These are phyloP conservation scores for Oncorhynchus kisutch DNA, from an alignment of 2,113 vertebrate genomes.

Conservation along the genomic window DNA sequence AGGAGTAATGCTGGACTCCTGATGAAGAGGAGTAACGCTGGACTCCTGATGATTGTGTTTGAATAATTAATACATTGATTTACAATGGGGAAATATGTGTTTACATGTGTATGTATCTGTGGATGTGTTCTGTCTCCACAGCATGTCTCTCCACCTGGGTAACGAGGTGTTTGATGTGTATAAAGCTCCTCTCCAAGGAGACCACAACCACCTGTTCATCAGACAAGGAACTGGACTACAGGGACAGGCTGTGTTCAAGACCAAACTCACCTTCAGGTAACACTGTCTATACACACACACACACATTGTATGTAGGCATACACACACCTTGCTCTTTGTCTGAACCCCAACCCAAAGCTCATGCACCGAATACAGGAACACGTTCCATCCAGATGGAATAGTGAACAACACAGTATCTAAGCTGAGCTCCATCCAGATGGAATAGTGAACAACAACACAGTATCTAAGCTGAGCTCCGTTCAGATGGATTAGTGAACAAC, in stretches of 20 bases:
- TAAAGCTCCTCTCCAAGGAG: conserved; percentile 95
- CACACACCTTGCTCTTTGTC: background rate
- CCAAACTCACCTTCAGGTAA: conserved; percentile 98
- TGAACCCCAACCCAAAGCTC: background rate
- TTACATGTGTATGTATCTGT: conserved; percentile 13
- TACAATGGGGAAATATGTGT: background rate
- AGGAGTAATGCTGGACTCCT: no score
- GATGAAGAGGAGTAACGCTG: no score
- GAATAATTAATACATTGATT: background rate
- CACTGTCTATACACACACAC: background rate
- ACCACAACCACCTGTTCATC: conserved; percentile 99
- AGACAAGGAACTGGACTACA: conserved; percentile 96
- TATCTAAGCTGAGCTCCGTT: no score
- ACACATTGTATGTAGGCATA: no score
- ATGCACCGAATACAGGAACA: no score
- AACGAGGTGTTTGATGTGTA: conserved; percentile 99
- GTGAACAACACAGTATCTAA: no score
- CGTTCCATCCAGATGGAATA: no score
- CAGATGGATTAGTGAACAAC: no score
- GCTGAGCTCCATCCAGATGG: no score
- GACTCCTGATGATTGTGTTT: no score
- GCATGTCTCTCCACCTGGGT: conserved; percentile 33
- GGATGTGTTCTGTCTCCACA: conserved; percentile 35
- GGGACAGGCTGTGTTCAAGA: conserved; percentile 98
- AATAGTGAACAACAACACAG: no score